Percentiles rank a stretch among this genome's conserved stretches.
Evolutionary conservation across 2,113 vertebrate genomes (phyloP).

Genomic region (Spea bombifrons): DNA sequence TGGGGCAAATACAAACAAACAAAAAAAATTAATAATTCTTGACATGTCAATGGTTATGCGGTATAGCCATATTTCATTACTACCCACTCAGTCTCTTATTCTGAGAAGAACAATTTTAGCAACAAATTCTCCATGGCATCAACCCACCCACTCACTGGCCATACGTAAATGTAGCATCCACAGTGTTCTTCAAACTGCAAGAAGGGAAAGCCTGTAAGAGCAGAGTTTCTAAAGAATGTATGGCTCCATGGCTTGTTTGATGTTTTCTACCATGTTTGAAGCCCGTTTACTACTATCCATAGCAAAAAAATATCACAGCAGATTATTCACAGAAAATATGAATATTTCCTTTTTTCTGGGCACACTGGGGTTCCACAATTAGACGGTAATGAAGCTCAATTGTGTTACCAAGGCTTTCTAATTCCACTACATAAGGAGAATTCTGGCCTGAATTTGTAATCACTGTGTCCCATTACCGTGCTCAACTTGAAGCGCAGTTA

Average conservation of each 20-base stretch:
- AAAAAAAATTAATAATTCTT: too few species aligned
- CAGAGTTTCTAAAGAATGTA: neutral
- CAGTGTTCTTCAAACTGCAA: slow-evolving; percentile 3
- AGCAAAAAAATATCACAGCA: too few species aligned
- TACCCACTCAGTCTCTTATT: slow-evolving; percentile 27
- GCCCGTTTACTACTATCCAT: too few species aligned
- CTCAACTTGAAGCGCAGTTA: neutral
- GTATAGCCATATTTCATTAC: neutral
- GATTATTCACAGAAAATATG: too few species aligned
- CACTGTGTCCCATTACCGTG: neutral
- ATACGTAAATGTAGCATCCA: slow-evolving; percentile 6
- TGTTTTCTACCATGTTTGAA: too few species aligned
- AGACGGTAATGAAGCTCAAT: neutral
- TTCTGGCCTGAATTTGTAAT: neutral
- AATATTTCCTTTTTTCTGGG: neutral
- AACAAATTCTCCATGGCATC: slow-evolving; percentile 29
- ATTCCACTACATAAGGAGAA: neutral
- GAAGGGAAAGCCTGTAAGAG: slow-evolving; percentile 21
- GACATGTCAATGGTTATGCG: too few species aligned
- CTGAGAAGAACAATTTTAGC: slow-evolving; percentile 20
- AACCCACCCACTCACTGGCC: slow-evolving; percentile 12
- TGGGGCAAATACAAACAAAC: too few species aligned
- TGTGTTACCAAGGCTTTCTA: neutral
- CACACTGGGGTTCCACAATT: neutral
- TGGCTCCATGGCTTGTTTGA: too few species aligned